A percentile compares a stretch with the other conserved stretches of the same genome.
These are phyloP conservation scores for Periophthalmus magnuspinnatus DNA, from an alignment of 2,797 vertebrate genomes.

Conservation along the genomic window DNA sequence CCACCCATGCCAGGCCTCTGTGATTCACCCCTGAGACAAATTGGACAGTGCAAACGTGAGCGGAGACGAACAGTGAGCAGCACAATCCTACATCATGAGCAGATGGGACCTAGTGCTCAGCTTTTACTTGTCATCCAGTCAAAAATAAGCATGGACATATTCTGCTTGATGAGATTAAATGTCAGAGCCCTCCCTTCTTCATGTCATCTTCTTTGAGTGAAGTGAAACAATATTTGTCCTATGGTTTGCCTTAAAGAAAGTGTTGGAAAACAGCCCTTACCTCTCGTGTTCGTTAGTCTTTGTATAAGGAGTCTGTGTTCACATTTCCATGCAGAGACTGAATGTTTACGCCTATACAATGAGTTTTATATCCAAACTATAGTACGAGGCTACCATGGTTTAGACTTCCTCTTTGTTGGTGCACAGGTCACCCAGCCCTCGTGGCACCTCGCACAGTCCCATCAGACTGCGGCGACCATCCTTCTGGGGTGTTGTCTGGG, in stretches of 20 bases:
- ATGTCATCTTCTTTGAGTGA: constrained; percentile 36
- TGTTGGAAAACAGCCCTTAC: too few species aligned
- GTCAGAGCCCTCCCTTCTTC: constrained; percentile 42
- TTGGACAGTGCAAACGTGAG: constrained; percentile 25
- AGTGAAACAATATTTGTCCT: constrained; percentile 33
- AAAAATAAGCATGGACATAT: constrained; percentile 42
- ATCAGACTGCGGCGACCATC: too few species aligned
- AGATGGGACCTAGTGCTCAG: constrained; percentile 46
- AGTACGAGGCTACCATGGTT: too few species aligned
- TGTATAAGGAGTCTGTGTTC: too few species aligned
- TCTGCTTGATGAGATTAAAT: constrained; percentile 50
- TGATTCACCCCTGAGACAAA: constrained; percentile 32
- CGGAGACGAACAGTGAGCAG: constrained; percentile 2
- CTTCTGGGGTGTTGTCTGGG: too few species aligned
- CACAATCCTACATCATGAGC: constrained; percentile 47
- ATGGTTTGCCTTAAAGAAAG: constrained; percentile 24
- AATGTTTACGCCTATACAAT: too few species aligned
- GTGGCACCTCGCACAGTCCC: too few species aligned
- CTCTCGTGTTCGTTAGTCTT: too few species aligned
- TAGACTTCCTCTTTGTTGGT: too few species aligned
- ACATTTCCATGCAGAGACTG: too few species aligned
- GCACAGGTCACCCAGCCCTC: too few species aligned
- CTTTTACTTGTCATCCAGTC: constrained; percentile 47
- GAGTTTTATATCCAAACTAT: too few species aligned
- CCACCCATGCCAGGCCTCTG: neutral